These are phyloP conservation scores for Progne subis DNA, from an alignment of 2,113 vertebrate genomes.

Conservation along the genomic window DNA sequence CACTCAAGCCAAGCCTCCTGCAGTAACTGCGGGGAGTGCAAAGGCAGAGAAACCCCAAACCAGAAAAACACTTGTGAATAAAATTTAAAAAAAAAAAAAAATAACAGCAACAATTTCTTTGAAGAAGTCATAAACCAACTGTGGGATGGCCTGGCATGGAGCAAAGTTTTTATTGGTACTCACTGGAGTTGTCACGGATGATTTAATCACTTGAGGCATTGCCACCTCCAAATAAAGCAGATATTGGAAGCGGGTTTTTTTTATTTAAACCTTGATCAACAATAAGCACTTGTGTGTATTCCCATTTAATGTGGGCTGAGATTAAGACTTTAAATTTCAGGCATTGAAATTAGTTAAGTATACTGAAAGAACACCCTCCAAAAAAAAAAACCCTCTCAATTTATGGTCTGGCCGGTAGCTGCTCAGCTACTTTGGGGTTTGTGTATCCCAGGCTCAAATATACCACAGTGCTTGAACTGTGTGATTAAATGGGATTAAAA, in stretches of 20 bases:
- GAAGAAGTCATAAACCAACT: not conserved
- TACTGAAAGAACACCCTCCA: not conserved
- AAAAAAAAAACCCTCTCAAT: accelerated
- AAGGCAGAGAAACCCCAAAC: not conserved
- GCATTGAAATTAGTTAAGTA: not conserved
- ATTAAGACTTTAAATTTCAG: not conserved
- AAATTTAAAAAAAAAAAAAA: not conserved
- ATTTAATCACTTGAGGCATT: not conserved
- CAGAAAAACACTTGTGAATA: not conserved
- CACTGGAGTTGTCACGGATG: not conserved
- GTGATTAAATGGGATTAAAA: not conserved
- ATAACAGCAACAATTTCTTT: not conserved
- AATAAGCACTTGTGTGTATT: not conserved
- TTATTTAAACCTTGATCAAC: not conserved
- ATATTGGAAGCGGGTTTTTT: not conserved
- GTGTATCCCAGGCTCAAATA: not conserved
- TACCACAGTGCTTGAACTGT: not conserved
- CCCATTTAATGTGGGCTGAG: not conserved
- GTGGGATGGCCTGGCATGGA: not conserved
- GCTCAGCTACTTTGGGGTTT: not conserved
- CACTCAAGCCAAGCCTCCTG: not conserved
- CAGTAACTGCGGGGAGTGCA: not conserved
- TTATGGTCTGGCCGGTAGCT: not conserved
- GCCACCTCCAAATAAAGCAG: not conserved
- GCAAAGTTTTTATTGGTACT: not conserved